Conservation (phyloP, 23 tunicate species). For the Botrylloides violaceus region DNA sequence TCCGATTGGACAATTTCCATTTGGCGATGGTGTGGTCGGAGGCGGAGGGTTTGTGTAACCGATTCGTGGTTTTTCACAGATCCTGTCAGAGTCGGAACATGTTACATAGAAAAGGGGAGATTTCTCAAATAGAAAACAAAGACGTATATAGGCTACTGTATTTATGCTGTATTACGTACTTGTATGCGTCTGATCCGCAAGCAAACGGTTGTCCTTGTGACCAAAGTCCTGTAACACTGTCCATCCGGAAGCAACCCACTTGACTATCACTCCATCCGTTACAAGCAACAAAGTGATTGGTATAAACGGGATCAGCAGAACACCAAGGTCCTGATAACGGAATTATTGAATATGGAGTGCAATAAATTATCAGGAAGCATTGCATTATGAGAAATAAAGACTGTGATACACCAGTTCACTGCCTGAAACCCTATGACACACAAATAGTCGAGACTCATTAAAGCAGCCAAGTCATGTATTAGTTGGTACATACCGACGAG, state of each 20-base stretch:
- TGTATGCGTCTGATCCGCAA: slow-evolving; percentile 61
- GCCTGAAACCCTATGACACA: too few relatives aligned
- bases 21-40: slow-evolving; percentile 61
- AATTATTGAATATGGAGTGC: background rate
- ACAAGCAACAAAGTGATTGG: slow-evolving; percentile 60
- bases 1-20: slow-evolving; percentile 64
- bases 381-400: background rate
- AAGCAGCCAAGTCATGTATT: too few relatives aligned
- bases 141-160: too few relatives aligned
- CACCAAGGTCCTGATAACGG: slow-evolving; percentile 55
- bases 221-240: slow-evolving; percentile 64
- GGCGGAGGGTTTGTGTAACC: slow-evolving; percentile 56
- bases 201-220: slow-evolving; percentile 58
- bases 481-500: slow-evolving; percentile 42
- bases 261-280: slow-evolving; percentile 47
- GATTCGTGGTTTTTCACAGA: slow-evolving; percentile 63
- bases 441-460: too few relatives aligned
- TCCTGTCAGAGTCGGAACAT: slow-evolving; percentile 17
- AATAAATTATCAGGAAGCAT: too few relatives aligned
- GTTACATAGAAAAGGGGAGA: background rate
- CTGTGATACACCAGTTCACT: background rate
- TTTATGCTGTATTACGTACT: too few relatives aligned
- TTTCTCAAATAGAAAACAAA: background rate
- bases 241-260: slow-evolving; percentile 58
- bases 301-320: slow-evolving; percentile 67